Evolutionary conservation across 2,113 vertebrate species (phyloP).

Genomic region (Morone chrysops): DNA sequence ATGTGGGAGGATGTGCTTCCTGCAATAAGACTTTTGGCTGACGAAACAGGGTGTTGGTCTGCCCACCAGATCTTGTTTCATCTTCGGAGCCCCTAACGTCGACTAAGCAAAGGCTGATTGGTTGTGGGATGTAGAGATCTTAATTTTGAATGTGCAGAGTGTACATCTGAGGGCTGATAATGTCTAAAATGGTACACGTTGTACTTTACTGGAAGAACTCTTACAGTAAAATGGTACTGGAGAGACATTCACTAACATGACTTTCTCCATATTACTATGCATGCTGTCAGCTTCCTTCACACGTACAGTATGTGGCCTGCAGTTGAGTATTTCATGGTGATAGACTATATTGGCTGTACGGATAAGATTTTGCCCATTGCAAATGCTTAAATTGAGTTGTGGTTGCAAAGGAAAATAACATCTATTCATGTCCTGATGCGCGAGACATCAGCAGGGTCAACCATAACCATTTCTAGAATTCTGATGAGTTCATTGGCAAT

Average conservation of each 20-base stretch:
- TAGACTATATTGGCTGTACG: conserved; percentile 22
- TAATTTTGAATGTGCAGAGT: neutral
- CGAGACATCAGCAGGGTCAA: conserved; percentile 60
- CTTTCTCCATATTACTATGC: conserved; percentile 14
- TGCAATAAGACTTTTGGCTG: conserved; percentile 41
- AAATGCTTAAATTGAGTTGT: conserved; percentile 53
- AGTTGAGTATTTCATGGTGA: conserved; percentile 48
- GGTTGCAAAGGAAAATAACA: conserved; percentile 44
- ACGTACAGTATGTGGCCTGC: neutral
- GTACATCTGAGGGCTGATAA: conserved; percentile 11
- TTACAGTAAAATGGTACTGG: conserved; percentile 5
- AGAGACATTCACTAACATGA: conserved; percentile 6
- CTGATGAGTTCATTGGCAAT: conserved; percentile 50
- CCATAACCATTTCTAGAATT: conserved; percentile 53
- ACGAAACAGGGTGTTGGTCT: conserved; percentile 31
- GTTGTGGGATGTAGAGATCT: conserved; percentile 17
- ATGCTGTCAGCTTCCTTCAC: conserved; percentile 8
- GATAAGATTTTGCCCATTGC: conserved; percentile 52
- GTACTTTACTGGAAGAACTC: conserved; percentile 9
- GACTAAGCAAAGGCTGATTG: conserved; percentile 22
- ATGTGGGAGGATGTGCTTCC: neutral
- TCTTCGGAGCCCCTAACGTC: conserved; percentile 44
- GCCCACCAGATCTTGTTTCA: conserved; percentile 30
- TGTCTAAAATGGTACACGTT: conserved; percentile 1
- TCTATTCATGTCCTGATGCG: conserved; percentile 57